phyloP scores from a whole-genome alignment of 2,797 vertebrate species.

The Danio jaintianensis region DNA sequence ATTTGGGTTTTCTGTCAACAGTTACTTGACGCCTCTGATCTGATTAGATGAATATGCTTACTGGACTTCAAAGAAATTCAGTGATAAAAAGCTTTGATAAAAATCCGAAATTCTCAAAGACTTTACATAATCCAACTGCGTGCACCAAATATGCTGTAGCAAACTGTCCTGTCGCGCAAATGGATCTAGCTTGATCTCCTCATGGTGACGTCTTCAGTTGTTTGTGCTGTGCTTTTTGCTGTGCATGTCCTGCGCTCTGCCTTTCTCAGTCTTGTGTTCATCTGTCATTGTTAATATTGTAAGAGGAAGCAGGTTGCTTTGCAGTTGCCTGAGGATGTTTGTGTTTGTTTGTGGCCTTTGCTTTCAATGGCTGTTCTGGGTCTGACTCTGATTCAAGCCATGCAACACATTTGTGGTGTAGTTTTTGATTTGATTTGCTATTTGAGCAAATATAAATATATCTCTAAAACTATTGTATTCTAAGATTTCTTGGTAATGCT shows the following conservation, averaged over 20 bases:
- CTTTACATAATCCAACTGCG: background rate
- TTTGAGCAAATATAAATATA: too few species aligned
- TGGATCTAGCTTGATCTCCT: background rate
- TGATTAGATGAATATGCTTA: background rate
- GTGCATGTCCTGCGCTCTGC: background rate
- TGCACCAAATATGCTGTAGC: background rate
- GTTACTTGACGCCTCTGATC: background rate
- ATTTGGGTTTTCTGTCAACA: slow-evolving; percentile 1
- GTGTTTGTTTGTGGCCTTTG: slow-evolving; percentile 28
- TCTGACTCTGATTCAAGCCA: background rate
- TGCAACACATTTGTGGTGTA: too few species aligned
- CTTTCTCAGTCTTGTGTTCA: slow-evolving; percentile 23
- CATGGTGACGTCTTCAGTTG: background rate
- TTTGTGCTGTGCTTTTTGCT: background rate
- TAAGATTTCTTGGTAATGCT: too few species aligned
- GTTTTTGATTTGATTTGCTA: too few species aligned
- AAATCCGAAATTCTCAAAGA: background rate
- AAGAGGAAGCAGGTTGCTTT: slow-evolving; percentile 12
- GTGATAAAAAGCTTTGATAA: background rate
- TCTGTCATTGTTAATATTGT: slow-evolving; percentile 22
- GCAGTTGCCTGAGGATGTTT: slow-evolving; percentile 31
- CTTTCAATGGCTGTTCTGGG: background rate
- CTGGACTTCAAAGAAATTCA: background rate
- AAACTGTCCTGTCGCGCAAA: background rate
- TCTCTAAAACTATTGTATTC: too few species aligned